These are phyloP conservation scores for Sarcophaga caerulescens DNA, from an alignment of 2,888 invertebrate genomes.

Conservation along the genomic window DNA sequence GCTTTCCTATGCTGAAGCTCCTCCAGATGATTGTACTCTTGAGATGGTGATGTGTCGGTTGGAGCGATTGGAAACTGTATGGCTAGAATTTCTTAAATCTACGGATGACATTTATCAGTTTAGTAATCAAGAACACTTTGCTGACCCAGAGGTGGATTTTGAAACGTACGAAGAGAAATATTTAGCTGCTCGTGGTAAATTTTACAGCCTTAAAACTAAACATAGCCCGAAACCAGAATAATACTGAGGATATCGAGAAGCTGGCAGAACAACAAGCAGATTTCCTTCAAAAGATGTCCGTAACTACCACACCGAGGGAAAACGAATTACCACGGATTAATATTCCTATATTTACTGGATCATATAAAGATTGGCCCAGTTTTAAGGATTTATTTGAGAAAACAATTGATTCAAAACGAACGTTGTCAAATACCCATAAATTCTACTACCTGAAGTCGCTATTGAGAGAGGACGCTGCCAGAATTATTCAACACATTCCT, in stretches of 20 bases:
- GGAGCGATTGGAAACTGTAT: no score
- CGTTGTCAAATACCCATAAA: conserved; percentile 58
- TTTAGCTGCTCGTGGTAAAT: no score
- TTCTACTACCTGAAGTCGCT: conserved; percentile 63
- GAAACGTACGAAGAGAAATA: no score
- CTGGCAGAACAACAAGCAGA: conserved; percentile 34
- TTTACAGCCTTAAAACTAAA: no score
- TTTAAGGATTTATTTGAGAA: conserved; percentile 61
- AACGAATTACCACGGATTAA: conserved; percentile 56
- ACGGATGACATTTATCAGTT: no score
- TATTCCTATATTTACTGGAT: conserved; percentile 53
- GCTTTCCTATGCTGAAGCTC: no score
- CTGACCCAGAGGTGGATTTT: no score
- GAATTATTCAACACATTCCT: conserved; percentile 59
- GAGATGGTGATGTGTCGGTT: no score
- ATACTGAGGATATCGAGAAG: neutral
- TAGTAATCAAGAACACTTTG: no score
- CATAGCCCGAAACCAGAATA: no score
- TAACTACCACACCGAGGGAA: conserved; percentile 6
- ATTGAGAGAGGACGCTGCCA: conserved; percentile 54
- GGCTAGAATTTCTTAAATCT: no score
- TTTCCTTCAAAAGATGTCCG: conserved; percentile 14
- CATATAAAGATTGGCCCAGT: conserved; percentile 64
- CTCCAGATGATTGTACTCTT: no score
- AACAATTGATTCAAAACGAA: conserved; percentile 49